Percentiles rank a stretch among this genome's conserved stretches.
These are phyloP conservation scores for Tympanoctomys barrerae DNA, from an alignment of 2,797 vertebrate species.

Conservation along the genomic window DNA sequence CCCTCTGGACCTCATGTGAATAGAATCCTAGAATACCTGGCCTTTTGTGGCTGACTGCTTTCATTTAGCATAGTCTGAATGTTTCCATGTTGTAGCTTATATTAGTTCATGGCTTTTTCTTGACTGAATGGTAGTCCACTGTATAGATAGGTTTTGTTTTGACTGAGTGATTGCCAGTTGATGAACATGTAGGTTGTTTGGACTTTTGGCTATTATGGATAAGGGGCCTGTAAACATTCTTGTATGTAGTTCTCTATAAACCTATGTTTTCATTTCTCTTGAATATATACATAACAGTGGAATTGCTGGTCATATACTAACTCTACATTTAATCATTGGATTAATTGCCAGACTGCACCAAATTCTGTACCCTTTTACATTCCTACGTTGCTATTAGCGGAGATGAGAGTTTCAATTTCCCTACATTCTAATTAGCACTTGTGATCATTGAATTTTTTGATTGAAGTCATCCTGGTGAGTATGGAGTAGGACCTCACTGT, in stretches of 20 bases:
- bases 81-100: neutral
- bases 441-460: neutral
- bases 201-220: neutral
- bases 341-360: neutral
- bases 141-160: neutral
- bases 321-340: neutral
- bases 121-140: neutral
- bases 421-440: neutral
- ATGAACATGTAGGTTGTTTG: neutral
- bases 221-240: neutral
- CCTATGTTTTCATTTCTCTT: conserved; percentile 44
- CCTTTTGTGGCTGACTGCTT: neutral
- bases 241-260: neutral
- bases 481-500: neutral
- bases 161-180: neutral
- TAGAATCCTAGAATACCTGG: neutral
- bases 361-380: neutral
- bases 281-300: neutral
- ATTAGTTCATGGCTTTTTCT: neutral
- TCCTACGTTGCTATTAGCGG: neutral
- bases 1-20: neutral
- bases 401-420: neutral
- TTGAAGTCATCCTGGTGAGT: neutral
- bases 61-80: neutral
- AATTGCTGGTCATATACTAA: neutral